These are phyloP conservation scores for Macrocentrus cingulum DNA, from an alignment of 1,140 invertebrate genomes.

Conservation along the genomic window DNA sequence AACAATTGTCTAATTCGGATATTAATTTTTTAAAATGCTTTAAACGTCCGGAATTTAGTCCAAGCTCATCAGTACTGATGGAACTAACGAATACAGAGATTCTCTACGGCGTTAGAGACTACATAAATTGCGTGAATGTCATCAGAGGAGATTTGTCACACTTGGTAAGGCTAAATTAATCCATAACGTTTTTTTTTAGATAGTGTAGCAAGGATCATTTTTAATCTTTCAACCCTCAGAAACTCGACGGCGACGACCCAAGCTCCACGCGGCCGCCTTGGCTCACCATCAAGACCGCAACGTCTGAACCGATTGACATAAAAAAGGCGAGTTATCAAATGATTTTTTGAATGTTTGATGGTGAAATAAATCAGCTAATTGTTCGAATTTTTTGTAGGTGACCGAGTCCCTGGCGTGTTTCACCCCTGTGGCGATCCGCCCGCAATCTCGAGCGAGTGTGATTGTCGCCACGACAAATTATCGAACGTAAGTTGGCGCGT, in stretches of 20 bases:
- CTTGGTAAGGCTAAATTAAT: slow-evolving; percentile 57
- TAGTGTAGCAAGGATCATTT: slow-evolving; percentile 7
- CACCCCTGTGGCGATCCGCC: slow-evolving; percentile 54
- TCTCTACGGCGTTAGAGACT: slow-evolving; percentile 54
- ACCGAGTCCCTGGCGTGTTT: slow-evolving; percentile 46
- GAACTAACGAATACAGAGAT: slow-evolving; percentile 60
- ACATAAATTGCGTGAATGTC: slow-evolving; percentile 65
- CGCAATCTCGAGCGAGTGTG: slow-evolving; percentile 35
- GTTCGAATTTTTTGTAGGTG: slow-evolving; percentile 42
- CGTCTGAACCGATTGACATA: slow-evolving; percentile 28
- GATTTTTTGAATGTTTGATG: too few relatives aligned
- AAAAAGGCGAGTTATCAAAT: slow-evolving; percentile 35
- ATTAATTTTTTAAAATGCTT: background rate
- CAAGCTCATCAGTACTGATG: slow-evolving; percentile 36
- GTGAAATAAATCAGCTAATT: background rate
- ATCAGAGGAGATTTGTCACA: slow-evolving; percentile 61
- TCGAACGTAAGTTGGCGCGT: slow-evolving; percentile 44
- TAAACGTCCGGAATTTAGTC: background rate
- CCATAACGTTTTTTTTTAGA: slow-evolving; percentile 20
- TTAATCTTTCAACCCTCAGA: slow-evolving; percentile 40
- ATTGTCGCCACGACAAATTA: slow-evolving; percentile 55
- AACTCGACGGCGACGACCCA: slow-evolving; percentile 61
- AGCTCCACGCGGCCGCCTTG: slow-evolving; percentile 55
- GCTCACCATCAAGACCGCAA: slow-evolving; percentile 53
- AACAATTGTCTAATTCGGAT: too few relatives aligned